Conservation (phyloP, 1,140 invertebrate species). For the Drosophila leontia region DNA sequence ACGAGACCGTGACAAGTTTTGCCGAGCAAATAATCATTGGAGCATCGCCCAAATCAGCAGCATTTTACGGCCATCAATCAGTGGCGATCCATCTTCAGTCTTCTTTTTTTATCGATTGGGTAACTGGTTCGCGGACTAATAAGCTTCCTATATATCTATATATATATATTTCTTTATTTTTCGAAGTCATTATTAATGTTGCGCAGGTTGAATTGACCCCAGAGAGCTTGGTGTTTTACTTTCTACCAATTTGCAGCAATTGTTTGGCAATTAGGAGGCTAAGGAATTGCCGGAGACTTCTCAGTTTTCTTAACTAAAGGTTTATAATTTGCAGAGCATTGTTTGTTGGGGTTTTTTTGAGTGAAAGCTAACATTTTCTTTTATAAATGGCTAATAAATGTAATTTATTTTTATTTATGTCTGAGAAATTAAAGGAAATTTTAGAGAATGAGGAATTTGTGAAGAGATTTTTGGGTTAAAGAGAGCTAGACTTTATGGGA, state of each 20-base stretch:
- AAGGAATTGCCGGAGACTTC: slow-evolving; percentile 6
- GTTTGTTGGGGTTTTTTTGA: slow-evolving; percentile 19
- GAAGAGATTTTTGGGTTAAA: background rate
- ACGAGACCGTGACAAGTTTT: slow-evolving; percentile 67
- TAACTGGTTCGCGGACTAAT: slow-evolving; percentile 70
- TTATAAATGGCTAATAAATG: background rate
- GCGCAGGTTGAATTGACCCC: slow-evolving; percentile 39
- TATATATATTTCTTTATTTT: slow-evolving; percentile 16
- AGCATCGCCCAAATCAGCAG: slow-evolving; percentile 26
- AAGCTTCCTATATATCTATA: slow-evolving; percentile 28
- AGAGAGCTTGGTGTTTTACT: slow-evolving; percentile 59
- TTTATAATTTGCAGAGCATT: slow-evolving; percentile 71
- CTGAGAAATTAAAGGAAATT: background rate
- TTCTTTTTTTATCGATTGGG: slow-evolving; percentile 24
- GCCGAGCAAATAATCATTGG: slow-evolving; percentile 27
- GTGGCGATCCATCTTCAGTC: slow-evolving; percentile 1
- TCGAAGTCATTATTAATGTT: slow-evolving; percentile 56
- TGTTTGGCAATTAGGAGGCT: slow-evolving; percentile 65
- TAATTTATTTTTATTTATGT: slow-evolving; percentile 13
- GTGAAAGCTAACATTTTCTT: slow-evolving; percentile 59
- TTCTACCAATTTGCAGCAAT: slow-evolving; percentile 78
- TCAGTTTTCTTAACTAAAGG: slow-evolving; percentile 77
- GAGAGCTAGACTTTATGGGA: background rate
- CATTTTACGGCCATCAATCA: slow-evolving; percentile 53
- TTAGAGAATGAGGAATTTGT: background rate